Evolutionary conservation across 2,113 vertebrate species (phyloP).

Genomic region (Beaufortia kweichowensis): DNA sequence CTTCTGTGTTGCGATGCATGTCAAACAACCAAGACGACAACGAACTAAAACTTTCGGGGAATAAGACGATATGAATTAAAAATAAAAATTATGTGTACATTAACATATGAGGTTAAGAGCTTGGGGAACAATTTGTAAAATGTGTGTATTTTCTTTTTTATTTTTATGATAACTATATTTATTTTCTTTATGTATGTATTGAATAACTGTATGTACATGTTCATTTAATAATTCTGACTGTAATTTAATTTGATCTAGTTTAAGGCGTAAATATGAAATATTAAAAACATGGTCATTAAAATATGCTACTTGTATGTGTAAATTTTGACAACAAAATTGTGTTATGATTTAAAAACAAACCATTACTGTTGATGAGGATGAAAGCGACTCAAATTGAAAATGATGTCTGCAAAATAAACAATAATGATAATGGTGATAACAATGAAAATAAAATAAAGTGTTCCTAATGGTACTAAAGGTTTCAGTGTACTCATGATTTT

Average conservation of each 20-base stretch:
- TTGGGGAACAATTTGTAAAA: conserved; percentile 78
- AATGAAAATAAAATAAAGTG: conserved; percentile 66
- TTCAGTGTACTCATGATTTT: conserved; percentile 20
- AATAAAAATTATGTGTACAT: conserved; percentile 72
- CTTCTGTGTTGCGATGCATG: conserved; percentile 81
- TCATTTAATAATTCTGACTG: conserved; percentile 72
- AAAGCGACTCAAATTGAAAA: conserved; percentile 65
- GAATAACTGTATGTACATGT: conserved; percentile 78
- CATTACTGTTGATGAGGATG: conserved; percentile 67
- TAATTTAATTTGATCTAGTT: conserved; percentile 75
- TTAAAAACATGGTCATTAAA: conserved; percentile 68
- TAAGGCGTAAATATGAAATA: conserved; percentile 73
- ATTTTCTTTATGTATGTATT: conserved; percentile 79
- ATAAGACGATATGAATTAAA: conserved; percentile 68
- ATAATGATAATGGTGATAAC: conserved; percentile 55
- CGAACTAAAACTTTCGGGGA: conserved; percentile 66
- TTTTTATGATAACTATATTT: conserved; percentile 80
- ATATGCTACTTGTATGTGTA: conserved; percentile 76
- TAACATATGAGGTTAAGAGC: conserved; percentile 66
- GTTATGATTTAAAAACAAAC: conserved; percentile 69
- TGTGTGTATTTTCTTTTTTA: conserved; percentile 79
- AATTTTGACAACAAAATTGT: conserved; percentile 73
- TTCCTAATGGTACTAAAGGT: conserved; percentile 66
- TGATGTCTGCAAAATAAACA: conserved; percentile 68
- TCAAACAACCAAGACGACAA: conserved; percentile 72